These are phyloP conservation scores for Agonum fuliginosum DNA, from an alignment of 2,888 invertebrate species.

Conservation along the genomic window DNA sequence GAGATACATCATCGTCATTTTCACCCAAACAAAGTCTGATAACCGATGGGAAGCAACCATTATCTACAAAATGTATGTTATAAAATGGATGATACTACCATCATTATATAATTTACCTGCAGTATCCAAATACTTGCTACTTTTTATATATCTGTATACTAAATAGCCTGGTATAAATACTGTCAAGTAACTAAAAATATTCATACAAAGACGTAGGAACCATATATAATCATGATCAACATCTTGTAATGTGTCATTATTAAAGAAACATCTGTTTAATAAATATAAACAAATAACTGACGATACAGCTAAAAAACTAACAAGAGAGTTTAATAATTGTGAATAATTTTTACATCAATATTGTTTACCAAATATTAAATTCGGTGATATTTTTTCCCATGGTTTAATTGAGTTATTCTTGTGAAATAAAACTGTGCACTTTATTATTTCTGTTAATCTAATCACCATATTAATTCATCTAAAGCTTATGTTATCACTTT, in stretches of 20 bases:
- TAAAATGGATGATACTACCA: background rate
- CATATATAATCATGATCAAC: constrained; percentile 79
- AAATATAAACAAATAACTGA: constrained; percentile 73
- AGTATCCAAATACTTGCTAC: constrained; percentile 86
- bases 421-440: background rate
- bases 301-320: constrained; percentile 72
- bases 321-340: too few relatives aligned
- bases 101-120: constrained; percentile 42
- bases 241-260: constrained; percentile 70
- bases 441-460: background rate
- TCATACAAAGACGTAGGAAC: constrained; percentile 85
- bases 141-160: constrained; percentile 86
- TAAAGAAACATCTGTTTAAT: constrained; percentile 68
- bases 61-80: constrained; percentile 66
- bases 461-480: background rate
- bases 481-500: background rate
- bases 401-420: background rate
- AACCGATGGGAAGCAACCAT: constrained; percentile 72
- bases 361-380: constrained; percentile 62
- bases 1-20: constrained; percentile 71
- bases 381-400: constrained; percentile 38
- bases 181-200: constrained; percentile 92
- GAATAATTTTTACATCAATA: too few relatives aligned
- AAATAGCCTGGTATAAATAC: constrained; percentile 90
- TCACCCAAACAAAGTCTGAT: constrained; percentile 76